Percentiles rank a stretch among this genome's conserved stretches.
Conservation (phyloP, 1,140 invertebrate genomes). For the Scaptomyza pallida region DNA sequence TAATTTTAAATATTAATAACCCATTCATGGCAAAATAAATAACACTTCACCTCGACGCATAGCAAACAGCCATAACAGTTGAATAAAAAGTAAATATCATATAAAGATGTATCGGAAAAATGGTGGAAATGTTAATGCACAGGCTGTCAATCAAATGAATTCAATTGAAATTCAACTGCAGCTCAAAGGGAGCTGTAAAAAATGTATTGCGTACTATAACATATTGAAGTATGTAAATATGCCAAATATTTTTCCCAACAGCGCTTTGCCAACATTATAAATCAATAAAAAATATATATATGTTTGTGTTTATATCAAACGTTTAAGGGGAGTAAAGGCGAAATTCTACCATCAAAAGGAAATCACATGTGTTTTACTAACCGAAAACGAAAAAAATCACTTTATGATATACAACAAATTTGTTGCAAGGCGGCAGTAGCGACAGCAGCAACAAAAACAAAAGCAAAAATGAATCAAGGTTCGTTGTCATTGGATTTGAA, state of each 20-base stretch:
- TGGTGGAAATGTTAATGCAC: constrained; percentile 58
- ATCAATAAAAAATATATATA: constrained; percentile 65
- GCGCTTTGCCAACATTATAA: constrained; percentile 74
- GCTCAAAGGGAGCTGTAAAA: constrained; percentile 41
- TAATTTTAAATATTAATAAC: constrained; percentile 52
- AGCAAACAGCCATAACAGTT: constrained; percentile 1
- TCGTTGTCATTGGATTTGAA: constrained; percentile 61
- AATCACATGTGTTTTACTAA: constrained; percentile 16
- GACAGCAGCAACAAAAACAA: constrained; percentile 39
- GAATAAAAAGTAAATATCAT: constrained; percentile 1
- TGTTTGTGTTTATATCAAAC: background rate
- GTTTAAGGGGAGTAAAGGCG: constrained; percentile 7
- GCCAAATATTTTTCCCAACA: constrained; percentile 58
- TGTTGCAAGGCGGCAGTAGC: constrained; percentile 29
- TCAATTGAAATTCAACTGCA: constrained; percentile 52
- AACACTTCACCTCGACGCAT: constrained; percentile 45
- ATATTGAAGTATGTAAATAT: constrained; percentile 54
- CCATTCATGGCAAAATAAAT: constrained; percentile 60
- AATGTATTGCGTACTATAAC: background rate
- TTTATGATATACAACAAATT: constrained; percentile 52
- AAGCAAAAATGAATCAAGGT: constrained; percentile 67
- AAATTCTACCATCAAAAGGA: constrained; percentile 22
- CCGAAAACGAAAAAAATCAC: constrained; percentile 18
- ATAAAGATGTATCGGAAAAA: constrained; percentile 37
- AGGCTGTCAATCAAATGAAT: constrained; percentile 70